Base-by-base conservation (phyloP, 2,888 invertebrate genomes). In the Thecocarcelia acutangulata region DNA sequence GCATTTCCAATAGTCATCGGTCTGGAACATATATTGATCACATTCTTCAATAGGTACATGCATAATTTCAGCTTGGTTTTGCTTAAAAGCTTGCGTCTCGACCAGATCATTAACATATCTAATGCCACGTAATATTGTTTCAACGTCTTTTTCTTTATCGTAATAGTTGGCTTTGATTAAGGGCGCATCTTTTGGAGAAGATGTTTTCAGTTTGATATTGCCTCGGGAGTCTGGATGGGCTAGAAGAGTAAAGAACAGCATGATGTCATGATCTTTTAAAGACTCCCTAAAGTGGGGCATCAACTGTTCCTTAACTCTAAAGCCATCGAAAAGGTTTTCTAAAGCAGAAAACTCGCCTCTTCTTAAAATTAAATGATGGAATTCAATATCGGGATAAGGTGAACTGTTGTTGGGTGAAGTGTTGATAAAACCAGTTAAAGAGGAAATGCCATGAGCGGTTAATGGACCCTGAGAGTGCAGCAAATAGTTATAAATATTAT, bases 121-220 rank as follows among this genome's bases (percentile, higher is more conserved):
- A n/a, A 93, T 91, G 9, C 92, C 92, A 50, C 92, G 87, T 56
- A 92, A 89, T 1, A 93, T 88, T 0, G 91, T 92, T 24, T 91
- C 90, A 44, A 93, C 88, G 85, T 95, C 95, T 19, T 92, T 91
- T 1, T 91, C 90, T 33, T 93, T 92, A 0, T 91, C 90, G 56
- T 96, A 91, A 87, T 95, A 95, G 86, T 95, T 94, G 15, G 94
- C 92, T 83, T 93, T 90, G 59, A 95, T 93, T 58, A 92, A 85
- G 0, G 96, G 95, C 24, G 93, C 92, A 5, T 93, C 92, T 3
- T 87, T 85, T 0, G 94, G 93, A 85, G 94, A 89, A 0, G 85
- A 83, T 5, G 92, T 92, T 56, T 89, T 89, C 1, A 96, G 87
- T 15, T 90, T 88, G 0, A 96, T 85, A 37, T 86, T 84, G 3